phyloP scores from a whole-genome alignment of 92 coral and sea anemone species.

The Anthopleura xanthogrammica region DNA sequence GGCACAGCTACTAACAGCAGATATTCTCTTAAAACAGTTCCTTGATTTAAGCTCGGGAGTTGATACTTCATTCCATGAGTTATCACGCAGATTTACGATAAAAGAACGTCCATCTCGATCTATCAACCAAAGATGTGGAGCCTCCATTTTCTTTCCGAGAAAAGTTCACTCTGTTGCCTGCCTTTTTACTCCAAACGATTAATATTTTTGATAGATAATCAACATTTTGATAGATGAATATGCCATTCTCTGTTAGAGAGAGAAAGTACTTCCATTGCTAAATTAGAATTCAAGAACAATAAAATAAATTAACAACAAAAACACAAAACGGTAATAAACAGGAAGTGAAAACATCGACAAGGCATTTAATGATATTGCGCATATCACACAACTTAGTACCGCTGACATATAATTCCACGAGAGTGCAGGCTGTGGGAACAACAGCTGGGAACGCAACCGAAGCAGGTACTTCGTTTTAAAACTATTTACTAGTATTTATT shows the following conservation, averaged over 20 bases:
- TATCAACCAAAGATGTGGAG: slow-evolving; percentile 68
- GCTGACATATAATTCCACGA: slow-evolving; percentile 1
- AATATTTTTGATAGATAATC: background rate
- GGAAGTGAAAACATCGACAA: slow-evolving; percentile 35
- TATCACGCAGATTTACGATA: slow-evolving; percentile 68
- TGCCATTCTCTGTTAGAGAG: background rate
- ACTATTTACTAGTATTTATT: too few species aligned
- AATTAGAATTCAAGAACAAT: background rate
- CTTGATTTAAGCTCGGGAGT: slow-evolving; percentile 83
- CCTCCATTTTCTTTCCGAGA: slow-evolving; percentile 29
- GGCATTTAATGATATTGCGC: slow-evolving; percentile 25
- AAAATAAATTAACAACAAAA: background rate
- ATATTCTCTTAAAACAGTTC: slow-evolving; percentile 88
- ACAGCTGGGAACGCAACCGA: too few species aligned
- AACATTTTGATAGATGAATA: background rate
- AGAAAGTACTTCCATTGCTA: background rate
- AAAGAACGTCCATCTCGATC: slow-evolving; percentile 86
- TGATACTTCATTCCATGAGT: slow-evolving; percentile 73
- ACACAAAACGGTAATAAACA: background rate
- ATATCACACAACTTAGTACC: background rate
- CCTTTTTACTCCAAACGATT: background rate
- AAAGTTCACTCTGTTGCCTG: background rate
- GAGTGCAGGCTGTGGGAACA: too few species aligned
- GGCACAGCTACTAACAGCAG: slow-evolving; percentile 87
- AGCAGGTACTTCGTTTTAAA: too few species aligned